These are phyloP conservation scores for Notothenia rossii DNA, from an alignment of 2,113 vertebrate genomes.

Conservation along the genomic window DNA sequence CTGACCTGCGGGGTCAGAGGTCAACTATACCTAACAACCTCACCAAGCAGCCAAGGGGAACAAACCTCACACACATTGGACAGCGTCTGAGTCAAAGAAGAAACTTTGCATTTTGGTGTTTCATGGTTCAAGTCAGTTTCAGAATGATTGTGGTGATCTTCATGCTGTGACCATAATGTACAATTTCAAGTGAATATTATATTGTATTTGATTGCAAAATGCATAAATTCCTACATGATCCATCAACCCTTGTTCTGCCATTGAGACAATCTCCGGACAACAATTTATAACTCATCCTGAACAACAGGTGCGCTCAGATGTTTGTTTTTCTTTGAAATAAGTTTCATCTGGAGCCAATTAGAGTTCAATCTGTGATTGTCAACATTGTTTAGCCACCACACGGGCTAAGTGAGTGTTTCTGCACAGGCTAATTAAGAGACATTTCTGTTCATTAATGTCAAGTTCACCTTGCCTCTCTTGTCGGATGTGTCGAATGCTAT, in stretches of 20 bases:
- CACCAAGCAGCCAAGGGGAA: conserved; percentile 63
- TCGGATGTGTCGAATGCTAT: conserved; percentile 62
- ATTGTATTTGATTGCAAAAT: conserved; percentile 59
- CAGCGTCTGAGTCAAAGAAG: conserved; percentile 26
- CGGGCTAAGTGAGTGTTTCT: conserved; percentile 60
- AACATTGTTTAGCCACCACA: conserved; percentile 64
- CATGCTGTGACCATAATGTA: conserved; percentile 76
- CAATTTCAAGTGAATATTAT: conserved; percentile 64
- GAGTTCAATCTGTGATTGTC: conserved; percentile 67
- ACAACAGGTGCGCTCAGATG: conserved; percentile 21
- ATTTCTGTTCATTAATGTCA: conserved; percentile 74
- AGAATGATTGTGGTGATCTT: conserved; percentile 57
- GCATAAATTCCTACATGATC: conserved; percentile 46
- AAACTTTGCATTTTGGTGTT: conserved; percentile 77
- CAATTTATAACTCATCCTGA: conserved; percentile 44
- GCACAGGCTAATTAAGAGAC: conserved; percentile 66
- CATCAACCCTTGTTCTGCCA: conserved; percentile 54
- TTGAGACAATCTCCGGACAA: conserved; percentile 70
- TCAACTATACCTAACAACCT: conserved; percentile 62
- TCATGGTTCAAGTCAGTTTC: conserved; percentile 48
- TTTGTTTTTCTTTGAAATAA: conserved; percentile 60
- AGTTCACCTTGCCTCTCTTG: conserved; percentile 70
- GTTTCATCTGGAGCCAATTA: conserved; percentile 62
- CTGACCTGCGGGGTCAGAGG: conserved; percentile 59
- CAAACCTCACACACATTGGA: conserved; percentile 43